phyloP scores from a whole-genome alignment of 2,113 vertebrate species.

The Podocnemis expansa region DNA sequence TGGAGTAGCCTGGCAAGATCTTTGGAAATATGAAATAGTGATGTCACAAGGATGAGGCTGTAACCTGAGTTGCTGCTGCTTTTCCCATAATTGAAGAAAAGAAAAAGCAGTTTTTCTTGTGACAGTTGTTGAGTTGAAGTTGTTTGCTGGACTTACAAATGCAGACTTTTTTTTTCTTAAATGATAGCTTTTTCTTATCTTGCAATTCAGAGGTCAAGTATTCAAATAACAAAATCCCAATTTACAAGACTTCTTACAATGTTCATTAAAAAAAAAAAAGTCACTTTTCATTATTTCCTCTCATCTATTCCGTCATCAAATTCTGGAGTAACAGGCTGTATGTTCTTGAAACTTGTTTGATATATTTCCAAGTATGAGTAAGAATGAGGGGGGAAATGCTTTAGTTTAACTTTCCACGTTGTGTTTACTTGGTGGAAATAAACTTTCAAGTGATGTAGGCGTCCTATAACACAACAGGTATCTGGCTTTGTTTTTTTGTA shows the following conservation, averaged over 20 bases:
- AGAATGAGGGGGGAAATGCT: neutral
- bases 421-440: neutral
- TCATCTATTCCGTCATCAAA: neutral
- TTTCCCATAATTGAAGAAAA: neutral
- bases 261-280: neutral
- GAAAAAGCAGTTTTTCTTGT: neutral
- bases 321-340: neutral
- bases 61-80: neutral
- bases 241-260: neutral
- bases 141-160: neutral
- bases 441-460: neutral
- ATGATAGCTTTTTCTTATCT: neutral
- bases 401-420: neutral
- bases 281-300: fast-evolving
- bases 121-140: neutral
- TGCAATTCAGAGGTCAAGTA: neutral
- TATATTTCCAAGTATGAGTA: neutral
- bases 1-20: neutral
- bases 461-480: neutral
- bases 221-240: neutral
- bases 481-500: conserved; percentile 5
- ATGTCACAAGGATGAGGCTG: neutral
- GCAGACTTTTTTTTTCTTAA: neutral
- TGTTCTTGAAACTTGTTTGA: neutral
- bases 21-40: neutral